phyloP scores from a whole-genome alignment of 2,113 vertebrate species.

The Tyrannus savana region DNA sequence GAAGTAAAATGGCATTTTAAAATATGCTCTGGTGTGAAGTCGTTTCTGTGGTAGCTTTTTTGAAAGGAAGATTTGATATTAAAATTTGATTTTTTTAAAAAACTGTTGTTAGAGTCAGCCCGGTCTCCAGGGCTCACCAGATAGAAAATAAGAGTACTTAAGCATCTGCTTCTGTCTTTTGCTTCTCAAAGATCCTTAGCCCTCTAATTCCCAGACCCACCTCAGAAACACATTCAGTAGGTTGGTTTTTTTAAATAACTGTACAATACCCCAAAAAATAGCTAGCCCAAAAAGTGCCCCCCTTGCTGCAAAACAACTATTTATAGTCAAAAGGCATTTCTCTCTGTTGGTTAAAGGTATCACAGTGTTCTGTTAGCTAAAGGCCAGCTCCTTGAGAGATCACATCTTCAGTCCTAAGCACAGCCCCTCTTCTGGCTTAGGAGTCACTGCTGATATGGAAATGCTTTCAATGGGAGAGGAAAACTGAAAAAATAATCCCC shows the following conservation, averaged over 20 bases:
- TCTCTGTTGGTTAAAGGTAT: not conserved
- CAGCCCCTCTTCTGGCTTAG: not conserved
- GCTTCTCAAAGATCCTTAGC: not conserved
- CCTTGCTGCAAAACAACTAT: slow-evolving; percentile 11
- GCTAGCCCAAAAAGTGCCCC: not conserved
- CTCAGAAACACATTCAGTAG: not conserved
- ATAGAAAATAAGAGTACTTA: not conserved
- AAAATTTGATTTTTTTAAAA: slow-evolving; percentile 14
- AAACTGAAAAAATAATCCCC: too few relatives aligned
- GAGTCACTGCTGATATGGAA: not conserved
- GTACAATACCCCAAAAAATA: slow-evolving; percentile 17
- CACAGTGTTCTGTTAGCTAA: slow-evolving; percentile 52
- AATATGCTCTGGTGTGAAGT: not conserved
- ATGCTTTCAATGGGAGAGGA: not conserved
- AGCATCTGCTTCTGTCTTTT: not conserved
- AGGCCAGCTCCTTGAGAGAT: not conserved
- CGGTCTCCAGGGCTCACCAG: not conserved
- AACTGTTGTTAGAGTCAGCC: not conserved
- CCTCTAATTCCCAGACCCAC: not conserved
- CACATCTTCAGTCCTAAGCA: not conserved
- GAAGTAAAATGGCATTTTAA: not conserved
- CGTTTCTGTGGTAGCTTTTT: not conserved
- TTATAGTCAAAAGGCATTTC: slow-evolving; percentile 41
- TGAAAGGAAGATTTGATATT: not conserved
- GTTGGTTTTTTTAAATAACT: slow-evolving; percentile 29